Evolutionary conservation across 2,888 invertebrate genomes (phyloP), one percentile per base, ranked within the genome.

Genomic region (Busseola fusca): DNA sequence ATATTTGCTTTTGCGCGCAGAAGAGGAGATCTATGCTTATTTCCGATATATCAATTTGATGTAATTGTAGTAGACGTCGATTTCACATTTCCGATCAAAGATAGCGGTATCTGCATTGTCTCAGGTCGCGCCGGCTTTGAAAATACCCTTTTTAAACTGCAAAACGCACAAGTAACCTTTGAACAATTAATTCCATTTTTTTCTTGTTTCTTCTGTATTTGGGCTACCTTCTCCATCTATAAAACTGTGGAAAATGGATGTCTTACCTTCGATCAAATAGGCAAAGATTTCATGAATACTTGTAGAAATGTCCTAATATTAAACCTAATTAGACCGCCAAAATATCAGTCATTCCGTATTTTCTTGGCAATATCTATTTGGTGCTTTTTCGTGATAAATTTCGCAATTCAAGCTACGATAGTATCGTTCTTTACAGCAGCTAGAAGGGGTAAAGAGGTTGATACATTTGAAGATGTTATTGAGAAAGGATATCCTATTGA

Each of bases 351-450:
- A 0, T 93, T 95, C 76, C 91, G 94, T 14, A 87, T 95, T 70
- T 94, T 93, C 78, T 81, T 95, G n/a, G 75, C 85, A 1, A 82
- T 93, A 27, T 88, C 91, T 4, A 87, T 95, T 42, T 96, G 95
- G 95, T 87, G 94, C 52, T 94, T 92, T 75, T 96, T 95, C 74
- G 69, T 94, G 9, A 80, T 96, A 10, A 96, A 93, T 80, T 96
- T 95, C 82, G 87, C 89, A 6, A 91, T 89, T 3, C 96, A 96
- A 78, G 96, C 95, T 1, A 92, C 90, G 16, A 94, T 96, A 25
- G 91, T 92, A 78, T 95, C 96, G 1, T 91, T 95, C 57, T 93
- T 95, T 68, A 93, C 94, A 16, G 93, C 93, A 3, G 88, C 88
- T 21, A 94, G 93, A 76, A 91, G 93, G 76, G 94, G 94, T 0